Evolutionary conservation across 2,797 vertebrate genomes (phyloP), one percentile per base, ranked within the genome.

Genomic region (Hemitrygon akajei): DNA sequence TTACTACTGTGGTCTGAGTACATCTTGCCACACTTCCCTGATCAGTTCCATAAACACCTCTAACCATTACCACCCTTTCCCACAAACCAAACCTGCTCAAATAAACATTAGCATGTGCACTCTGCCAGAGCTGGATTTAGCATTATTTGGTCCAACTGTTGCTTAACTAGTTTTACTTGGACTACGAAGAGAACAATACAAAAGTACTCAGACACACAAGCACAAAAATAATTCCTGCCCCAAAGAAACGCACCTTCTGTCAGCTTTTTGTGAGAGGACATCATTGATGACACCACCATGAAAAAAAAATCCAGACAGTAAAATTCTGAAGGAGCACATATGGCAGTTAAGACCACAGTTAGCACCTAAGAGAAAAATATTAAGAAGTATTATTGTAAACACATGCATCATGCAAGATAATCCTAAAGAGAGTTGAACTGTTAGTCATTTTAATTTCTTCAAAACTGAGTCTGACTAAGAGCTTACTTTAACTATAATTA

Each of bases 291-390:
- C 86, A 89, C 30, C 34, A 27, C 30, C 60, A 63, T 34, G 86
- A 89, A n/a, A 66, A n/a, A 60, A 16, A 66, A 60, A 30, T 25
- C 27, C 58, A 27, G 60, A 66, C 60, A 16, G 86, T 63, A 34
- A 47, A 0, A 20, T 12, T 30, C 86, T 89, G 86, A 89, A 89
- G 58, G 86, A 89, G 40, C 30, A 82, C 30, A 6, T 66, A n/a
- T 34, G 86, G 58, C 60, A 66, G 18, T 89, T 81, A 63, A 66
- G 30, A 66, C 60, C n/a, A 30, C 58, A 66, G 86, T 63, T 22
- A 58, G 84, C 84, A 66, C 86, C 86, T 89, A 66, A 66, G 34
- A 89, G 60, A 66, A 89, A 89, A 66, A 82, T 56, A 87, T 79
- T 25, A 47, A 80, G 79, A 80, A 82, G 47, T 40, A 47, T 82